Evolutionary conservation across 2,797 vertebrate species (phyloP), one percentile per base, ranked within the genome.

Genomic region (Cuculus canorus): DNA sequence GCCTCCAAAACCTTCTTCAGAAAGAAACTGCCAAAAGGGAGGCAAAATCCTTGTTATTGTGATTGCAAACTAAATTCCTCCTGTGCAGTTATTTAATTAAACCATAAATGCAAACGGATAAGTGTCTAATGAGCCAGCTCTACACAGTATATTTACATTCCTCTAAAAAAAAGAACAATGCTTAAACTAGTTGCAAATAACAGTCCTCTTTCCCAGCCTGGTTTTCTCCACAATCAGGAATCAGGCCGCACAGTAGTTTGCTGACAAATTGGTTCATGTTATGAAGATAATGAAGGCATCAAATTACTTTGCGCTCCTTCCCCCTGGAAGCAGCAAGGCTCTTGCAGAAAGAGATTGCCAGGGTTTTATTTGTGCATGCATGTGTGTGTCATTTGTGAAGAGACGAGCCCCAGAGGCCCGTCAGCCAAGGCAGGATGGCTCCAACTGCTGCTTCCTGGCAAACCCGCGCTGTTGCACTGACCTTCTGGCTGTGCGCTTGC

Each of bases 261-360:
- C 96, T 96, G 95, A 97, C 95, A 97, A 96, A 97, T 95, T 96
- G 94, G 82, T 95, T 96, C 95, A 33, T 96, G 91, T 95, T 96
- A 91, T 72, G 78, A 90, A 96, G 96, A 96, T 95, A 96, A 97
- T 97, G 92, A 97, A 96, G 95, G 95, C 95, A 95, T 97, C 95
- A 95, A 96, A 96, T 95, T 96, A 95, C 95, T 82, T 39, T 47
- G 92, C 93, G 35, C 70, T 96, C 90, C 90, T 95, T 96, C 91
- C 90, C 93, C 88, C 90, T 96, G 93, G 95, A 96, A 96, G 93
- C 93, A 84, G 82, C 0, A 3, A 90, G 88, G 88, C 88, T 95
- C 53, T 88, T 70, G 92, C 93, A 94, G 91, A 19, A 77, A 71
- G 94, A 11, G 71, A 82, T 89, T 96, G 91, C 91, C 94, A 96